These are phyloP conservation scores for Dendropsophus ebraccatus DNA, from an alignment of 2,113 vertebrate genomes.

Conservation along the genomic window DNA sequence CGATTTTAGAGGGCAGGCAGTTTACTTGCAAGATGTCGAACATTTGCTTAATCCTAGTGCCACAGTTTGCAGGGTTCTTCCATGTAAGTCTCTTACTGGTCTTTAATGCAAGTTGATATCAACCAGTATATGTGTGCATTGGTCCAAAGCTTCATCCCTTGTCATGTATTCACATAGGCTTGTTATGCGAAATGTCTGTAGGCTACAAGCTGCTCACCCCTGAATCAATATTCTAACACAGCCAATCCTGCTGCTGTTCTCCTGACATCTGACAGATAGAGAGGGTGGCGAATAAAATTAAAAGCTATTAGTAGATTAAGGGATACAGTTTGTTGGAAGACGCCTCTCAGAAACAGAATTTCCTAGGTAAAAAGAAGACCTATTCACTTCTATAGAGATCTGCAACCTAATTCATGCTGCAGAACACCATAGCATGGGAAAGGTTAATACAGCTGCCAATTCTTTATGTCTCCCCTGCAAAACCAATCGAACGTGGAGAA, in stretches of 20 bases:
- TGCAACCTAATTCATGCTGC: neutral
- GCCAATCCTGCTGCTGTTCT: constrained; percentile 41
- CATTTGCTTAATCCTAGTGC: neutral
- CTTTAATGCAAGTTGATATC: neutral
- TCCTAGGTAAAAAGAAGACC: neutral
- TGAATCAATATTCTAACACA: constrained; percentile 48
- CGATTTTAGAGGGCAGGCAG: neutral
- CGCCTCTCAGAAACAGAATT: neutral
- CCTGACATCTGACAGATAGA: constrained; percentile 41
- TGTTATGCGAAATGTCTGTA: constrained; percentile 32
- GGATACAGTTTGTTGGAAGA: neutral
- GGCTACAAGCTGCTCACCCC: constrained; percentile 30
- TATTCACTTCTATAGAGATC: neutral
- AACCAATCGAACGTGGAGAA: constrained; percentile 38
- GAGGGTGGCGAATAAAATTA: constrained; percentile 20
- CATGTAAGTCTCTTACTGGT: neutral
- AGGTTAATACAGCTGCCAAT: constrained; percentile 30
- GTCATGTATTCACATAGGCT: neutral
- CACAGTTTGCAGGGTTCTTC: neutral
- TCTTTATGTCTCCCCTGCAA: constrained; percentile 33
- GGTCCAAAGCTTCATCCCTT: constrained; percentile 17
- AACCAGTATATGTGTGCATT: constrained; percentile 1
- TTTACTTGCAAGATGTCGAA: neutral
- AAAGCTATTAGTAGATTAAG: neutral
- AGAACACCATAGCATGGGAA: neutral